These are phyloP conservation scores for Phyllopteryx taeniolatus DNA, from an alignment of 2,113 vertebrate genomes.

Conservation along the genomic window DNA sequence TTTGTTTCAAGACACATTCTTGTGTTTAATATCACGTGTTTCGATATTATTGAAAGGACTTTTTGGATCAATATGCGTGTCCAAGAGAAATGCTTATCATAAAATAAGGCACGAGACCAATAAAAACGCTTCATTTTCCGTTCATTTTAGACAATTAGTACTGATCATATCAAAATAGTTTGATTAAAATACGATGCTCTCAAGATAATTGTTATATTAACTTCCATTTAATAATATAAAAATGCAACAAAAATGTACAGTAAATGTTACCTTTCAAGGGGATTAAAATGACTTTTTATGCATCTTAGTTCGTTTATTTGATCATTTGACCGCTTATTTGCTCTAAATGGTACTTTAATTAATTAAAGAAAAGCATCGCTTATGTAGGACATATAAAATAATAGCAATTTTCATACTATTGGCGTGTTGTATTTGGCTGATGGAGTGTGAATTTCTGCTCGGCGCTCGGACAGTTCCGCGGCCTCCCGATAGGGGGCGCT, in stretches of 20 bases:
- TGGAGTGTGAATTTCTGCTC: not conserved
- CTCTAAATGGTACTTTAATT: too few relatives aligned
- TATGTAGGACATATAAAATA: not conserved
- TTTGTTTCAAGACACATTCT: not conserved
- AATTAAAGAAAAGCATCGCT: too few relatives aligned
- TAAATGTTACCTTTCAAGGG: not conserved
- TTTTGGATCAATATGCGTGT: not conserved
- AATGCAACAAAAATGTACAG: not conserved
- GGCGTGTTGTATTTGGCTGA: not conserved
- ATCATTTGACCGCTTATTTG: too few relatives aligned
- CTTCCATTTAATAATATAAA: not conserved
- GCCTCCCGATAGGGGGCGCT: constrained; percentile 94
- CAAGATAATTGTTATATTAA: not conserved
- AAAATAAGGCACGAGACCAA: not conserved
- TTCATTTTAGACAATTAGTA: not conserved
- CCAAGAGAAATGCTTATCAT: not conserved
- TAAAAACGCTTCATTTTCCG: not conserved
- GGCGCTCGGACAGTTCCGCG: constrained; percentile 72
- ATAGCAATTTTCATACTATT: not conserved
- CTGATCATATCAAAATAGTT: not conserved
- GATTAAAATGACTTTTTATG: not conserved
- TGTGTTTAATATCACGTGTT: too few relatives aligned
- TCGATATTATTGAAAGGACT: not conserved
- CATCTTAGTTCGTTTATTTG: too few relatives aligned
- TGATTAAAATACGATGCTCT: not conserved